Evolutionary conservation across 2,888 invertebrate genomes (phyloP).

Genomic region (Tetragonisca angustula): DNA sequence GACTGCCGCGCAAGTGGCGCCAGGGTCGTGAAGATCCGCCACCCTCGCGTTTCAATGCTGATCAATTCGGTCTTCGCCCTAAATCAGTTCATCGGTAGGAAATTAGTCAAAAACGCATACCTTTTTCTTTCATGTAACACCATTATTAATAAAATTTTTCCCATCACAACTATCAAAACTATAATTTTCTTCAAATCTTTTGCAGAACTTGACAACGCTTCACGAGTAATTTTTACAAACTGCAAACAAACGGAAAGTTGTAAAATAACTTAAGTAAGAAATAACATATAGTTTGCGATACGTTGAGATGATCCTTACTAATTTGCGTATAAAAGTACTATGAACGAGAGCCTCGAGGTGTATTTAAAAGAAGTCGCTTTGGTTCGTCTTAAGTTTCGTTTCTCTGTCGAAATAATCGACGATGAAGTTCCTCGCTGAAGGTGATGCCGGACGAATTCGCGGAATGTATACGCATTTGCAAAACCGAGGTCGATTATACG

Average conservation of each 20-base stretch:
- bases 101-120: neutral
- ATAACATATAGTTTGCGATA: neutral
- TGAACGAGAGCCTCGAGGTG: neutral
- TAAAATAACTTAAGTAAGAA: neutral
- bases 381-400: no score
- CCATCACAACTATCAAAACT: neutral
- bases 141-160: neutral
- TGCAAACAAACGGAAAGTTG: no score
- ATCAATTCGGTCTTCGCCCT: slow-evolving; percentile 30
- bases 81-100: neutral
- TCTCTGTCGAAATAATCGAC: neutral
- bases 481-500: slow-evolving; percentile 7
- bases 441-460: neutral
- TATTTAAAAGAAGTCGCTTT: neutral
- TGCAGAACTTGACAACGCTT: no score
- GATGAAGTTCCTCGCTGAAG: neutral
- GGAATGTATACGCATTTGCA: slow-evolving; percentile 1
- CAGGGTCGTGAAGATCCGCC: slow-evolving; percentile 24
- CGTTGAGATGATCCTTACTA: no score
- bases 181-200: no score
- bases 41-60: slow-evolving; percentile 39
- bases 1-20: slow-evolving; percentile 4
- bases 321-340: no score
- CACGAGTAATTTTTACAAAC: no score
- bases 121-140: neutral